Evolutionary conservation across 2,888 invertebrate species (phyloP), one percentile per base, ranked within the genome.

Genomic region (Graphium colonna): DNA sequence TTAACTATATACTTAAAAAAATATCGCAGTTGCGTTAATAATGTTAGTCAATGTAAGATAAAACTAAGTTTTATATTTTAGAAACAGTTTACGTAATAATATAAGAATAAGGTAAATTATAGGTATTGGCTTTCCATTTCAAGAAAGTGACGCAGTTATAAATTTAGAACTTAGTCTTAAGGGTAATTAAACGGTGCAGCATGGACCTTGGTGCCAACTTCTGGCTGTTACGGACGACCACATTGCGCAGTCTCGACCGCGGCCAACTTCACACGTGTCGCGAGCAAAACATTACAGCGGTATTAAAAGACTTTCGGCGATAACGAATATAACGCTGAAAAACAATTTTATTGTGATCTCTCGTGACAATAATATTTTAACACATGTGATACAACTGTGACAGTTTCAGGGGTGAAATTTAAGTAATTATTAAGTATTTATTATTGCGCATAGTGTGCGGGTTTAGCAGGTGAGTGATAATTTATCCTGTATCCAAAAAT

Each of bases 211-310:
- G 42, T 21, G 44, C 42, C 38, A 75, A 73, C 74, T 75, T 82
- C 81, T 71, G 56, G n/a, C 44, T 67, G 67, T 16, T 71, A 72
- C 68, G 56, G 60, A 40, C 10, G 38, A 12, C 55, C 60, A 59
- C 60, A 64, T 54, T 67, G 66, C 66, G 67, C 67, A 62, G 62
- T 26, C 42, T 38, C 48, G n/a, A 42, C 9, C 1, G 31, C 10
- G 3, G 42, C 62, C 51, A 59, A 67, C 63, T 63, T 71, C 68
- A 64, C 50, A 16, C 56, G 42, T 55, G 53, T 61, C 55, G 56
- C 51, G 53, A 62, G 59, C 56, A 66, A 63, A 66, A 61, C 61
- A 63, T 60, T 36, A 36, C 47, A 38, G 13, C 40, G 9, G 16
- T 45, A 68, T 65, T 60, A 65, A 60, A 68, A 21, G 21, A 21